Percentiles rank a stretch among this genome's conserved stretches.
phyloP scores from a whole-genome alignment of 2,888 invertebrate species.

The Himalopsyche tibetana region DNA sequence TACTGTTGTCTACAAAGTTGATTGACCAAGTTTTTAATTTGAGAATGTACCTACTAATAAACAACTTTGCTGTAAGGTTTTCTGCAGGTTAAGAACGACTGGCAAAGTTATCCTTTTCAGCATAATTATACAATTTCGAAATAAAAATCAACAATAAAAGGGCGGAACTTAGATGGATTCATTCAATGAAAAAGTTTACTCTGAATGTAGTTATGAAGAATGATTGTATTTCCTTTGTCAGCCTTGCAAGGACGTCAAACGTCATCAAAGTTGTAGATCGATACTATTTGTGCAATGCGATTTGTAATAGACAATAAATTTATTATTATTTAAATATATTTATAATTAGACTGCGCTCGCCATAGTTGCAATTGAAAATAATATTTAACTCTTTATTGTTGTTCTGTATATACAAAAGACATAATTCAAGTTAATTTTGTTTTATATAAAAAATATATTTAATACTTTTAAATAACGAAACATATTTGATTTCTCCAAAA shows the following conservation, averaged over 20 bases:
- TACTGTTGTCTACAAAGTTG: too few relatives aligned
- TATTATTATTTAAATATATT: neutral
- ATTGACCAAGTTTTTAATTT: too few relatives aligned
- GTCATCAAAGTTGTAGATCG: constrained; percentile 43
- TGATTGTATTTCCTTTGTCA: constrained; percentile 40
- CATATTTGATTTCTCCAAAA: constrained; percentile 9
- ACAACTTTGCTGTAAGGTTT: too few relatives aligned
- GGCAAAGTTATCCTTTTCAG: too few relatives aligned
- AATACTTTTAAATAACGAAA: neutral
- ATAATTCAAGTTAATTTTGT: neutral
- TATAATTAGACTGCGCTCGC: too few relatives aligned
- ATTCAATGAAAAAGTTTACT: constrained; percentile 31
- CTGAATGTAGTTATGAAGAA: constrained; percentile 1
- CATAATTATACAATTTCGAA: too few relatives aligned
- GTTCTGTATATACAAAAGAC: too few relatives aligned
- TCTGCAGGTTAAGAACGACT: too few relatives aligned
- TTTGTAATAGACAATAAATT: constrained; percentile 30
- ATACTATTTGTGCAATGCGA: constrained; percentile 38
- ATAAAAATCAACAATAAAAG: neutral
- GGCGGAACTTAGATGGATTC: constrained; percentile 8
- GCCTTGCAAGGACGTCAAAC: constrained; percentile 40
- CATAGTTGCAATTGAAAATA: too few relatives aligned
- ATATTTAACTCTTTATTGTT: too few relatives aligned
- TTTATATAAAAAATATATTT: neutral
- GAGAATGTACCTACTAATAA: too few relatives aligned